A percentile compares a stretch with the other conserved stretches of the same genome.
Evolutionary conservation across 1,140 invertebrate species (phyloP).

Genomic region (Parasteatoda tepidariorum): DNA sequence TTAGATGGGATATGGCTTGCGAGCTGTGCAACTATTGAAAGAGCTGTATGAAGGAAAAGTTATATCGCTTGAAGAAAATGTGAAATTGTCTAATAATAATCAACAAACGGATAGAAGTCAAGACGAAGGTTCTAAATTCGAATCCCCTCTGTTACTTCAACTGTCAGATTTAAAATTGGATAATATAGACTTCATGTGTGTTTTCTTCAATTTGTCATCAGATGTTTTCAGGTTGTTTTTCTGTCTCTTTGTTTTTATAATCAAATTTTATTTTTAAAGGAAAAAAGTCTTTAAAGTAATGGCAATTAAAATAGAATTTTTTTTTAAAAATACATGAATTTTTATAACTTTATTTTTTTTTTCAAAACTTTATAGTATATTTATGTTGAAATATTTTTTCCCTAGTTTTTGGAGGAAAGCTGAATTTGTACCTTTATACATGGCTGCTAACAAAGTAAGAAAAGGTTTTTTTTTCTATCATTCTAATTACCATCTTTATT

Average conservation of each 20-base stretch:
- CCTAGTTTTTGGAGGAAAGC: constrained; percentile 88
- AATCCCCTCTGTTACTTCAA: constrained; percentile 71
- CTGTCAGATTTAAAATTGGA: constrained; percentile 88
- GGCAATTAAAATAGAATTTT: no score
- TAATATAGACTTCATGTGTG: constrained; percentile 91
- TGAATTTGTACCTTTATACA: constrained; percentile 89
- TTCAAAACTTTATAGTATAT: no score
- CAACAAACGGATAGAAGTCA: constrained; percentile 30
- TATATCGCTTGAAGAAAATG: neutral
- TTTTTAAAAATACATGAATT: neutral
- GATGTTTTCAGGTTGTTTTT: constrained; percentile 75
- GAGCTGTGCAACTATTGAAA: constrained; percentile 84
- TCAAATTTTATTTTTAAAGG: neutral
- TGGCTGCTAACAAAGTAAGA: constrained; percentile 76
- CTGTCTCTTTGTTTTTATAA: neutral
- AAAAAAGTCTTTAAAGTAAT: neutral
- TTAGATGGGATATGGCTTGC: constrained; percentile 94
- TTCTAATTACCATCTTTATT: neutral
- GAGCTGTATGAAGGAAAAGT: constrained; percentile 87
- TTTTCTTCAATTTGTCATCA: constrained; percentile 89
- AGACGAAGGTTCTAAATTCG: constrained; percentile 68
- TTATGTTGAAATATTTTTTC: neutral
- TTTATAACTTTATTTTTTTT: no score
- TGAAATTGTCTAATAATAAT: neutral
- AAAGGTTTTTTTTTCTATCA: neutral